These are phyloP conservation scores for Sycophila texana DNA, from an alignment of 2,888 invertebrate genomes.

Conservation along the genomic window DNA sequence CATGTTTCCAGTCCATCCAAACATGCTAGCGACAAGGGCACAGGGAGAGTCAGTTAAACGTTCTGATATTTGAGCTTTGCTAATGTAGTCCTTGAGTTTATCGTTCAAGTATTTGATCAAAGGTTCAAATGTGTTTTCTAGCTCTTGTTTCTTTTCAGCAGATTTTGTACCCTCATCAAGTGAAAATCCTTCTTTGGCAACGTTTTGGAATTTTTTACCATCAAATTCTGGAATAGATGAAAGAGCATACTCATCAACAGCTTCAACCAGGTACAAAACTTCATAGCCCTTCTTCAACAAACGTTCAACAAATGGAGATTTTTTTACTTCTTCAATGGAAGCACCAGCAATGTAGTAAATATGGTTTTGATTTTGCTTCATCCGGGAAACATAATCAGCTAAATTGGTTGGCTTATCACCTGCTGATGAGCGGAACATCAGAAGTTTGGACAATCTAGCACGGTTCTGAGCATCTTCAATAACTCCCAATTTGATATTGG, in stretches of 20 bases:
- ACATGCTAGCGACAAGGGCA: constrained; percentile 96
- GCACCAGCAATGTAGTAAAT: constrained; percentile 98
- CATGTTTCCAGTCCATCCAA: constrained; percentile 99
- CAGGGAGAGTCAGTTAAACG: constrained; percentile 94
- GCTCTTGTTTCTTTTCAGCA: constrained; percentile 86
- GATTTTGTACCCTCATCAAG: constrained; percentile 82
- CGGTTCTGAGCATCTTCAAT: constrained; percentile 99
- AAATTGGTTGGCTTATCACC: constrained; percentile 83
- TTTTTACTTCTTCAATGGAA: constrained; percentile 88
- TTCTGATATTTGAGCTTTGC: constrained; percentile 90
- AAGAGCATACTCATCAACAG: constrained; percentile 98
- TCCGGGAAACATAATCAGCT: constrained; percentile 92
- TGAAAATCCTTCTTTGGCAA: constrained; percentile 97
- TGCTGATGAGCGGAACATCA: constrained; percentile 92
- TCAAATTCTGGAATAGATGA: constrained; percentile 98
- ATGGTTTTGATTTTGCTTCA: constrained; percentile 95
- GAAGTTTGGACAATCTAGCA: constrained; percentile 94
- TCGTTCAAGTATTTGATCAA: constrained; percentile 93
- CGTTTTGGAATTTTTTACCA: constrained; percentile 99
- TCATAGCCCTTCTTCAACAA: constrained; percentile 95
- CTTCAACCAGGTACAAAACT: constrained; percentile 94
- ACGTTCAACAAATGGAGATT: constrained; percentile 97
- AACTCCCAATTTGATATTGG: constrained; percentile 96
- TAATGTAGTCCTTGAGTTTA: constrained; percentile 85
- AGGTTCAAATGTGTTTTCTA: constrained; percentile 90